phyloP scores from a whole-genome alignment of 2,888 invertebrate species.

The Heliconius aoede region DNA sequence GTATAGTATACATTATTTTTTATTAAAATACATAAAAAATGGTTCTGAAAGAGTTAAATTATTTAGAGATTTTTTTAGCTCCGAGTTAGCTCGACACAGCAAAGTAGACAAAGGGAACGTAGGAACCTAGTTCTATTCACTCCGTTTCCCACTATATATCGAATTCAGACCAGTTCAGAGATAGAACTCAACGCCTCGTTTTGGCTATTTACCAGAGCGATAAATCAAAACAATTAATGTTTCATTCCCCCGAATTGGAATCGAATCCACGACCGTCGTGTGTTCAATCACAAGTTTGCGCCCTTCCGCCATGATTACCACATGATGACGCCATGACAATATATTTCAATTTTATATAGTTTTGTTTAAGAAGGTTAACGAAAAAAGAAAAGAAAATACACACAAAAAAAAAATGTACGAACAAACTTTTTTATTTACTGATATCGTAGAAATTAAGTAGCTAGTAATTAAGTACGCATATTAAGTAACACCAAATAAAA shows the following conservation, averaged over 20 bases:
- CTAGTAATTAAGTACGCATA: no score
- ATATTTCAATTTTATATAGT: background rate
- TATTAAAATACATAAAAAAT: background rate
- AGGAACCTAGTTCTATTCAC: background rate
- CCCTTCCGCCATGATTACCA: background rate
- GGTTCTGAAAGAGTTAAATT: background rate
- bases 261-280: background rate
- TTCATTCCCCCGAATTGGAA: background rate
- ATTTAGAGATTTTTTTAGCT: no score
- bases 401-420: no score
- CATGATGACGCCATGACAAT: no score
- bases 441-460: no score
- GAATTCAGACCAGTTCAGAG: background rate
- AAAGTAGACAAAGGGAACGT: background rate
- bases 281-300: background rate
- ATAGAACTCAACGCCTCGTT: background rate
- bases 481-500: no score
- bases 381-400: no score
- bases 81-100: background rate
- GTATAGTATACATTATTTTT: slow-evolving; percentile 22
- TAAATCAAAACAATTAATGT: background rate
- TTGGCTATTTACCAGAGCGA: background rate
- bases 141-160: background rate
- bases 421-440: no score
- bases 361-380: no score